Evolutionary conservation across 2,797 vertebrate genomes (phyloP), one percentile per base, ranked within the genome.

Genomic region (Gorsachius magnificus): DNA sequence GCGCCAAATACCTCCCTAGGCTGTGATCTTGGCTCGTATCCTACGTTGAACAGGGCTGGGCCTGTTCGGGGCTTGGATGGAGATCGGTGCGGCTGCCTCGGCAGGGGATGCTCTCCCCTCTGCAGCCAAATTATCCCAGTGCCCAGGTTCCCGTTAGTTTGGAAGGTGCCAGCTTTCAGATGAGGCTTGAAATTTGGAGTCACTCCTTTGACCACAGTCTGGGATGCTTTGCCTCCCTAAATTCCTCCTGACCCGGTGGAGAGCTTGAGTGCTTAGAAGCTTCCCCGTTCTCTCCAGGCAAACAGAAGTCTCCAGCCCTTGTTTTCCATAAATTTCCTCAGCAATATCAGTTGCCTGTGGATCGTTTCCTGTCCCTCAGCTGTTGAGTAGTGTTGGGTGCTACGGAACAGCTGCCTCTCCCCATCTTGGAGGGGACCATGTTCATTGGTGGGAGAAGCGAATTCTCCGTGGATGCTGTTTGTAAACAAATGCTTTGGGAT

Each of bases 401-500:
- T 96, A 94, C 2, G n/a, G 64, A 96, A 83, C 91, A 95, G 95
- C 95, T 94, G 93, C 76, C 16, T 87, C 35, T 80, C 75, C 51
- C 16, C 0, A 1, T 80, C 68, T 87, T 1, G 0, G 79, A 84
- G 70, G 83, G 72, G 76, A 87, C 88, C 12, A 0, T 22, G 36
- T 82, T 95, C 81, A 70, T 58, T 94, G 92, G 78, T 95, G 94
- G 74, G 75, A 76, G 83, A 94, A 94, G 48, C 2, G 3, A 92
- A 61, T 92, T 96, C 91, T 95, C 84, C 6, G 3, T 92, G 69
- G 54, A 11, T 60, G 54, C 82, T 96, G 94, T 97, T 97, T 96
- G 95, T 97, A 97, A 97, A 97, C 90, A 95, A 93, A 85, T 94
- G 79, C 81, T 56, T 95, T 78, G 89, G 70, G 87, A 89, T 91